phyloP scores from a whole-genome alignment of 2,888 invertebrate genomes.

The Mystacides longicornis region DNA sequence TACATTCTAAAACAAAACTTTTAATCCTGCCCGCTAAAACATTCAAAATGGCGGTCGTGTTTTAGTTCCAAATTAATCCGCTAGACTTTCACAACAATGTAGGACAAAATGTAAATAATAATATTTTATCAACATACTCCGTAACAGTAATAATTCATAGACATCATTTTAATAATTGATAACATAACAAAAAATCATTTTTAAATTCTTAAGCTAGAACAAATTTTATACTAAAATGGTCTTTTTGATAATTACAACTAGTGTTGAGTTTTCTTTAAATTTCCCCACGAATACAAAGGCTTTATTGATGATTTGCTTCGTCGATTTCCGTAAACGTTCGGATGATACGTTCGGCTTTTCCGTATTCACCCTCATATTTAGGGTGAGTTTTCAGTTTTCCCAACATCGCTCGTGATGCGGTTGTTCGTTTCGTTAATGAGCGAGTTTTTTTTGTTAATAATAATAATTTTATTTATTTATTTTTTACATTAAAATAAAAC shows the following conservation, averaged over 20 bases:
- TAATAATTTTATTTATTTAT: too few relatives aligned
- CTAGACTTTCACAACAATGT: too few relatives aligned
- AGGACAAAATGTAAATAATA: too few relatives aligned
- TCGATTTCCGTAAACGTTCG: not conserved
- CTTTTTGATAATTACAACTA: not conserved
- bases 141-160: too few relatives aligned
- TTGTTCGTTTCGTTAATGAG: not conserved
- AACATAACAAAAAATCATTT: not conserved
- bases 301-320: constrained; percentile 1
- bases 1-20: too few relatives aligned
- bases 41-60: too few relatives aligned
- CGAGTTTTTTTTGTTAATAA: not conserved
- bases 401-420: not conserved
- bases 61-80: too few relatives aligned
- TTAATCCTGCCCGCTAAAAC: too few relatives aligned
- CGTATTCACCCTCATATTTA: not conserved
- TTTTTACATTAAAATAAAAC: too few relatives aligned
- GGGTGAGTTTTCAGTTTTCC: constrained; percentile 1
- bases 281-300: not conserved
- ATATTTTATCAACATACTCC: too few relatives aligned
- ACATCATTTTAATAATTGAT: too few relatives aligned
- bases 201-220: not conserved
- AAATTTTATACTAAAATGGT: not conserved
- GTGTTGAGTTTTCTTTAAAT: not conserved
- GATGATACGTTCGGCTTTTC: not conserved